Evolutionary conservation across 2,797 vertebrate genomes (phyloP), one percentile per base, ranked within the genome.

Genomic region (Amphiprion clarkii): DNA sequence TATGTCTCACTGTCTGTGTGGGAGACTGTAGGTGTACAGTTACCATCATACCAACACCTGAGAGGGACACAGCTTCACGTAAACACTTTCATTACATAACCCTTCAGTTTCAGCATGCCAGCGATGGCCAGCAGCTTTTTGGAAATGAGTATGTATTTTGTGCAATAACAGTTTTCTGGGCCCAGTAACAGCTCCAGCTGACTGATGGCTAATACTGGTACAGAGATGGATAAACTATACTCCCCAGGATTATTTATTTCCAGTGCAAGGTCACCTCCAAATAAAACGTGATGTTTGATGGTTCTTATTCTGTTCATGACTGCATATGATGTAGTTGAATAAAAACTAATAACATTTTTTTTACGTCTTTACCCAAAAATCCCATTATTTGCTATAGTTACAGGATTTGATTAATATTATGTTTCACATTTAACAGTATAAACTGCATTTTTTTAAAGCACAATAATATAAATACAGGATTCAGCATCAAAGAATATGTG

Each of bases 51-150:
- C 27, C 21, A 8, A 62, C 39, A 29, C 58, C 60, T 57, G 48
- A 64, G 51, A 66, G 71, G 63, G 63, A 31, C 3, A 17, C 25
- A 48, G 59, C 46, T 53, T 55, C 11, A 39, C 49, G 27, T 59
- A 56, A 75, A 36, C n/a, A 16, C 58, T 62, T 31, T 57, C 31
- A 25, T 85, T 88, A 49, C 64, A 60, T 49, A 67, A 78, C 1
- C 5, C 16, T 59, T 52, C 17, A 75, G n/a, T 54, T 65, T 54
- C 25, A 56, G 19, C 14, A n/a, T 67, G 63, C 76, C 19, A 59
- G 5, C 12, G 2, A 65, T 58, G 58, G 67, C 58, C 19, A 60
- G 60, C 23, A 44, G 57, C 62, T 67, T 16, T 52, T 19, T 11
- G 36, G 58, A 44, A 73, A 71, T 74, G 44, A 71, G 53, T 69